Evolutionary conservation across 2,888 invertebrate genomes (phyloP).

Genomic region (Cephus sareptanus): DNA sequence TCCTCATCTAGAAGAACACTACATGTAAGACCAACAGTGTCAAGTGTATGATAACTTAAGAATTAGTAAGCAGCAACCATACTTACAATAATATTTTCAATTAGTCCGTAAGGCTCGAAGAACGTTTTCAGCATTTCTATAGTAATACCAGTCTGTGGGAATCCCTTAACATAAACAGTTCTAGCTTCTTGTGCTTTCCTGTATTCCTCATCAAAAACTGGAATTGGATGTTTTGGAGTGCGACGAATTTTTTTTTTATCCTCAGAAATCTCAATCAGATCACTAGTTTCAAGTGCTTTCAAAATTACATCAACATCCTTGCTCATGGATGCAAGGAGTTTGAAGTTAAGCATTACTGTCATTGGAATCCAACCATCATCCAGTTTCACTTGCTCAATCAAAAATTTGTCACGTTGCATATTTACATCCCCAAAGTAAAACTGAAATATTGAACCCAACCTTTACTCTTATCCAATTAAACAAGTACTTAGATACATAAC

Average conservation of each 20-base stretch:
- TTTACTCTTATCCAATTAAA: neutral
- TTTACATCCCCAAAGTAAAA: conserved; percentile 92
- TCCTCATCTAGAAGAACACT: conserved; percentile 64
- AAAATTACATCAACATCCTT: conserved; percentile 78
- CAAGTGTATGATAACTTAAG: too few relatives aligned
- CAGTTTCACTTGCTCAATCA: conserved; percentile 85
- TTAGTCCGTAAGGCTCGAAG: conserved; percentile 75
- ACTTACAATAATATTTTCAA: conserved; percentile 64
- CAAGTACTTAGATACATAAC: neutral
- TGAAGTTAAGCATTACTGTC: conserved; percentile 86
- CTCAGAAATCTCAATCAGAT: conserved; percentile 72
- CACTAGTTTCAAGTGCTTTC: conserved; percentile 80
- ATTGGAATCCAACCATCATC: conserved; percentile 94
- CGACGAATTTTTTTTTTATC: conserved; percentile 80
- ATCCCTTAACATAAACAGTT: conserved; percentile 91
- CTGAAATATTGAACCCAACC: conserved; percentile 57
- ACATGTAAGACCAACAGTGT: neutral
- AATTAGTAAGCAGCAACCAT: neutral
- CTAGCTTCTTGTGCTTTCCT: conserved; percentile 80
- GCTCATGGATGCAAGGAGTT: conserved; percentile 81
- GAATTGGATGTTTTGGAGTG: conserved; percentile 78
- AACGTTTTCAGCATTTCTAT: conserved; percentile 81
- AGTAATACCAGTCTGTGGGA: conserved; percentile 74
- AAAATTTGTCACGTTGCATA: conserved; percentile 90
- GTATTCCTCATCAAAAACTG: conserved; percentile 86